Evolutionary conservation across 2,797 vertebrate species (phyloP).

Genomic region (Manis pentadactyla): DNA sequence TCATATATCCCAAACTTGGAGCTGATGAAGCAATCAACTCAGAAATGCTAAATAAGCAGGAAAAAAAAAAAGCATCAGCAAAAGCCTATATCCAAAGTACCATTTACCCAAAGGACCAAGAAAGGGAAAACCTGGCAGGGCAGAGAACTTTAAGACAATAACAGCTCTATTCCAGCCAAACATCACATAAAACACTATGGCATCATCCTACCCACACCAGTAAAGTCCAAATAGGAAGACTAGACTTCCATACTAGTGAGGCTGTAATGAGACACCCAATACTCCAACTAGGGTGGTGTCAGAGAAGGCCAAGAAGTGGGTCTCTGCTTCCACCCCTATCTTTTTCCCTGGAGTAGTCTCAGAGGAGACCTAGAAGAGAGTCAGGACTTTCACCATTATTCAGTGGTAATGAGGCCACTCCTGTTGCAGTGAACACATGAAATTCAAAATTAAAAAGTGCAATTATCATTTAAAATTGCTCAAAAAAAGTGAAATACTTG

Average conservation of each 20-base stretch:
- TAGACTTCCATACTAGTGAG: not conserved
- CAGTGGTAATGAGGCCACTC: not conserved
- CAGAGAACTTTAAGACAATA: not conserved
- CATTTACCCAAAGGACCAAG: not conserved
- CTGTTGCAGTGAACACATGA: not conserved
- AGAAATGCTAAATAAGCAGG: not conserved
- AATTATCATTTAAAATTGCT: not conserved
- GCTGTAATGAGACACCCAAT: not conserved
- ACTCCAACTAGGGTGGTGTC: not conserved
- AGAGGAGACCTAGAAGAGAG: not conserved
- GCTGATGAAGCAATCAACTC: not conserved
- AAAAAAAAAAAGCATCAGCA: not conserved
- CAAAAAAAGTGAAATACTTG: not conserved
- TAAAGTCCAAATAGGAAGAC: not conserved
- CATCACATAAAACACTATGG: not conserved
- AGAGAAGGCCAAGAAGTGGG: not conserved
- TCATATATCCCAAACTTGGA: not conserved
- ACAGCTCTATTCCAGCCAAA: not conserved
- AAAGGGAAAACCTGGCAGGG: not conserved
- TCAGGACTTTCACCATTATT: not conserved
- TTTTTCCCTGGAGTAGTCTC: not conserved
- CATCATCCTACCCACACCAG: not conserved
- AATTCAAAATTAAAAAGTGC: constrained; percentile 14
- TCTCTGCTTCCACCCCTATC: not conserved
- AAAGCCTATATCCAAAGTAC: not conserved